Percentiles rank a stretch among this genome's conserved stretches.
phyloP scores from a whole-genome alignment of 2,113 vertebrate genomes.

The Poeciliopsis occidentalis region DNA sequence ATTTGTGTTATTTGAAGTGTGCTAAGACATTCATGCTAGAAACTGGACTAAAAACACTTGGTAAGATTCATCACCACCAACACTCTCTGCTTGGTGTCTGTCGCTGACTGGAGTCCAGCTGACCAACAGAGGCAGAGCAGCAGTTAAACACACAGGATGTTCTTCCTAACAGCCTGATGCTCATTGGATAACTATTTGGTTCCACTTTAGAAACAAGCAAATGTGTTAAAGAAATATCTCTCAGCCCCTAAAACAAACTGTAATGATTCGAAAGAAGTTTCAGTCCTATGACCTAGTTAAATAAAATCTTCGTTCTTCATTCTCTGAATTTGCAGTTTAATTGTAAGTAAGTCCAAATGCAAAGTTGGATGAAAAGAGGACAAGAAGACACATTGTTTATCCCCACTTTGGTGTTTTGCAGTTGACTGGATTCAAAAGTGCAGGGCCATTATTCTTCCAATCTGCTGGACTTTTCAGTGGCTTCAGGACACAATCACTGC shows the following conservation, averaged over 20 bases:
- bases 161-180: neutral
- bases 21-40: too few relatives aligned
- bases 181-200: slow-evolving; percentile 38
- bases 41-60: too few relatives aligned
- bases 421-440: slow-evolving; percentile 18
- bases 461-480: slow-evolving; percentile 32
- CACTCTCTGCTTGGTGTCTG: slow-evolving; percentile 30
- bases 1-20: too few relatives aligned
- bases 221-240: neutral
- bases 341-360: neutral
- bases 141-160: slow-evolving; percentile 5
- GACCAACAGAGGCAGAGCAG: slow-evolving; percentile 12
- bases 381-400: slow-evolving; percentile 5
- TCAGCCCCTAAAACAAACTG: neutral
- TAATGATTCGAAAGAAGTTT: neutral
- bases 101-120: slow-evolving; percentile 27
- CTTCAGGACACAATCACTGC: slow-evolving; percentile 50
- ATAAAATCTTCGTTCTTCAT: neutral
- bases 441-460: slow-evolving; percentile 54
- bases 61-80: neutral
- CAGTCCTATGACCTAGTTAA: neutral
- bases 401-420: slow-evolving; percentile 1
- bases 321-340: neutral
- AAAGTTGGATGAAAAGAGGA: neutral
- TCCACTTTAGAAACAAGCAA: neutral